Evolutionary conservation across 2,797 vertebrate genomes (phyloP).

Genomic region (Melanotaenia parkinsoni): DNA sequence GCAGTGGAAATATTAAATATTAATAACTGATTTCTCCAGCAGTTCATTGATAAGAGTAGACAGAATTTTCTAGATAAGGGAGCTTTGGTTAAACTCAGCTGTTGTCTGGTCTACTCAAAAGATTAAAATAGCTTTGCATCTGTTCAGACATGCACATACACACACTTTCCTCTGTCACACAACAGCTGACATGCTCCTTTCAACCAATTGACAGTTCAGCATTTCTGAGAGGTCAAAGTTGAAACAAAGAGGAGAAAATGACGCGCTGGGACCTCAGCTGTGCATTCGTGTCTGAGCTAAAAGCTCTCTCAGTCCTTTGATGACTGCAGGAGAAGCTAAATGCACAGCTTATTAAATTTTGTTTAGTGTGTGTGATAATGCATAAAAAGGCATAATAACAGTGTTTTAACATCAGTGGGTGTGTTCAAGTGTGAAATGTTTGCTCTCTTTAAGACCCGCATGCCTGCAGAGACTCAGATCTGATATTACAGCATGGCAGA

Average conservation of each 20-base stretch:
- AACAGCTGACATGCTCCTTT: slow-evolving; percentile 70
- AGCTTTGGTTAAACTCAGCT: slow-evolving; percentile 53
- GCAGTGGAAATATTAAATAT: not conserved
- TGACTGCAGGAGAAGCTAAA: slow-evolving; percentile 6
- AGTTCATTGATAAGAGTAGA: not conserved
- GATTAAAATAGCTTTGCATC: slow-evolving; percentile 75
- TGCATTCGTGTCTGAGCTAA: slow-evolving; percentile 27
- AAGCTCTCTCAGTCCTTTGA: slow-evolving; percentile 19
- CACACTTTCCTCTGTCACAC: slow-evolving; percentile 25
- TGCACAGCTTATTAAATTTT: not conserved
- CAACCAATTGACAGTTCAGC: slow-evolving; percentile 52
- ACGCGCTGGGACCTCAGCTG: slow-evolving; percentile 30
- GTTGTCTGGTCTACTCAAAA: slow-evolving; percentile 50
- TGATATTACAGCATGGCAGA: slow-evolving; percentile 15
- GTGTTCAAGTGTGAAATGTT: slow-evolving; percentile 35
- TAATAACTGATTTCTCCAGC: not conserved
- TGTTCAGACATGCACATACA: slow-evolving; percentile 54
- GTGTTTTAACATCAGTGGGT: slow-evolving; percentile 9
- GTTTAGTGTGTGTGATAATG: not conserved
- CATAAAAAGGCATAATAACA: not conserved
- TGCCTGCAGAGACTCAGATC: slow-evolving; percentile 6
- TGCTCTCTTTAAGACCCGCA: slow-evolving; percentile 1
- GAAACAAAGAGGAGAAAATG: slow-evolving; percentile 50
- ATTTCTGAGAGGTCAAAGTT: slow-evolving; percentile 74
- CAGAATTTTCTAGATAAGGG: slow-evolving; percentile 8